These are phyloP conservation scores for Schizotus pectinicornis DNA, from an alignment of 2,888 invertebrate species.

Conservation along the genomic window DNA sequence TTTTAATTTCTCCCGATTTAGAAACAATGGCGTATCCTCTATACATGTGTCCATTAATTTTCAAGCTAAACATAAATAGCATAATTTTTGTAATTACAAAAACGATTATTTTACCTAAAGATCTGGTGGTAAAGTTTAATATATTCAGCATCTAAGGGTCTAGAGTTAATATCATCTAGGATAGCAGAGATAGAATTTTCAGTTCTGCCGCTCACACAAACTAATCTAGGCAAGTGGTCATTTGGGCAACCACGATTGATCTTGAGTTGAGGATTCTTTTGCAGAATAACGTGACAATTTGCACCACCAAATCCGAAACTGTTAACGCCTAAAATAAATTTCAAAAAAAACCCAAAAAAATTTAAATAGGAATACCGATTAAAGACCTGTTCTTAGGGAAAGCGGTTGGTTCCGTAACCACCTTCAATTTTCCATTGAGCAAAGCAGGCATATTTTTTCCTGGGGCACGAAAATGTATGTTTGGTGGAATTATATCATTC, in stretches of 20 bases:
- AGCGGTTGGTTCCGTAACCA: slow-evolving; percentile 73
- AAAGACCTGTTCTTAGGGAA: slow-evolving; percentile 72
- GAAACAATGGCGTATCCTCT: slow-evolving; percentile 72
- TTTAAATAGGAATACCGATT: no score
- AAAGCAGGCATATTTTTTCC: slow-evolving; percentile 65
- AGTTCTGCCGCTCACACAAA: slow-evolving; percentile 80
- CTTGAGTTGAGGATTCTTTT: slow-evolving; percentile 66
- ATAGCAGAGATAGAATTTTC: slow-evolving; percentile 74
- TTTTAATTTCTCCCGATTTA: no score
- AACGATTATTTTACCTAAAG: slow-evolving; percentile 51
- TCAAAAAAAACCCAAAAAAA: no score
- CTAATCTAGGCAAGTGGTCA: slow-evolving; percentile 75
- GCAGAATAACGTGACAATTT: slow-evolving; percentile 76
- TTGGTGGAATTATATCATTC: slow-evolving; percentile 80
- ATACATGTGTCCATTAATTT: slow-evolving; percentile 72
- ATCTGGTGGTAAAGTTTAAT: slow-evolving; percentile 46
- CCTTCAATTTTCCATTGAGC: slow-evolving; percentile 67
- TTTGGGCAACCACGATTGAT: slow-evolving; percentile 65
- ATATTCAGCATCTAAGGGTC: slow-evolving; percentile 46
- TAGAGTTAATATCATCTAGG: slow-evolving; percentile 67
- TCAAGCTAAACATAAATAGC: no score
- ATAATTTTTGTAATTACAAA: no score
- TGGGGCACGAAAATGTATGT: slow-evolving; percentile 71
- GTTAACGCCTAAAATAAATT: slow-evolving; percentile 87
- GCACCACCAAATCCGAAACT: slow-evolving; percentile 95